Evolutionary conservation across 2,888 invertebrate genomes (phyloP), one percentile per base, ranked within the genome.

Genomic region (Drosophila ezoana): DNA sequence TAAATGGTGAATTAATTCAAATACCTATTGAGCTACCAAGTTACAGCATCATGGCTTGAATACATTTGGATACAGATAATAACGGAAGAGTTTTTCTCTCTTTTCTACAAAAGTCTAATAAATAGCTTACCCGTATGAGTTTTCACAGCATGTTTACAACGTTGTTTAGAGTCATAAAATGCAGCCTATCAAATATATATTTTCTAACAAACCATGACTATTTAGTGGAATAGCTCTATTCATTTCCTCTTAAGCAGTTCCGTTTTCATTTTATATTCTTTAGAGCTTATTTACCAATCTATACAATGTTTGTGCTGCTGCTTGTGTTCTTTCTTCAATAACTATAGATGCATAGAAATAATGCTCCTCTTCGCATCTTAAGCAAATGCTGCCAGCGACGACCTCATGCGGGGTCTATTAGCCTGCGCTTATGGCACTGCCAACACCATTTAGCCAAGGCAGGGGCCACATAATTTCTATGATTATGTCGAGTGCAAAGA

Each of bases 401-500:
- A 86, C 78, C 82, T 81, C 85, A 81, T 81, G 81, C 54, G 63
- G 28, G 28, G 76, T 69, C 63, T 77, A 75, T 86, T 83, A 83
- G 81, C 79, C 67, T n/a, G 56, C 52, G 83, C 72, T 75, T 75
- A 70, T 66, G 71, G 45, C 64, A 62, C 69, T 83, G 84, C 75
- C 83, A 86, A 86, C 79, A 69, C 67, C 70, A 81, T 80, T 80
- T 76, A 67, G 78, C 73, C 79, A 51, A 60, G 71, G 32, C 61
- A 52, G 66, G 60, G 72, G 70, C 63, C 63, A 60, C 77, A 87
- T 85, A 77, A 87, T 86, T 74, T 81, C 79, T 72, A 83, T 79
- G 86, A 85, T 83, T 85, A 85, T 79, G 74, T 57, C 45, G 69
- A 58, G 85, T 76, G 81, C 78, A 78, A 81, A 81, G 87, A 75